Evolutionary conservation across 2,797 vertebrate species (phyloP).

Genomic region (Rhinogobio ventralis): DNA sequence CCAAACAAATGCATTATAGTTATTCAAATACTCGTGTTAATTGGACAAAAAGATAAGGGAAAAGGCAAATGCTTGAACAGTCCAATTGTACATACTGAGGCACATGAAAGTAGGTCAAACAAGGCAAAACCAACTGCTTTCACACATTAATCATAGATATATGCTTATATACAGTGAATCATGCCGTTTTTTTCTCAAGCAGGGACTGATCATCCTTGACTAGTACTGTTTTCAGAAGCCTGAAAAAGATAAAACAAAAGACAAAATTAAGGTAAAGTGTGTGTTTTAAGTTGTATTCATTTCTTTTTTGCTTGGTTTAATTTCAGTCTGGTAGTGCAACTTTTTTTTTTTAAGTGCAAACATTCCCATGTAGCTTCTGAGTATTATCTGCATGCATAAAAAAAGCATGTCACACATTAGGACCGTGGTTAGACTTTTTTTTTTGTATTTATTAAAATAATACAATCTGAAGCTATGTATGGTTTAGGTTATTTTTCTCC

Average conservation of each 20-base stretch:
- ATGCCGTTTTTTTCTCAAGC: not conserved
- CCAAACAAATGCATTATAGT: not conserved
- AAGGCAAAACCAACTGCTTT: not conserved
- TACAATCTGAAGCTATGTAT: not conserved
- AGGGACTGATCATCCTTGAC: conserved; percentile 67
- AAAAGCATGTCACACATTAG: not conserved
- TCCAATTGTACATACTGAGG: not conserved
- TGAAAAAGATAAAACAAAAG: conserved; percentile 59
- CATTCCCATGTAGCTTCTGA: not conserved
- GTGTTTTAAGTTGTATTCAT: not conserved
- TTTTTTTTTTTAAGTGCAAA: not conserved
- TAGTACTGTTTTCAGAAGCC: conserved; percentile 80
- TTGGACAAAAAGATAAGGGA: not conserved
- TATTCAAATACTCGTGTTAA: not conserved
- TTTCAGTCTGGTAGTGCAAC: not conserved
- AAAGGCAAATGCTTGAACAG: not conserved
- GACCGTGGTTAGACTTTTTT: not conserved
- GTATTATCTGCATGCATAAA: not conserved
- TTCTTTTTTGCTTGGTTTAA: not conserved
- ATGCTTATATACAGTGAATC: not conserved
- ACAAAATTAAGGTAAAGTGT: not conserved
- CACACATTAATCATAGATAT: not conserved
- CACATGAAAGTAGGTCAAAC: conserved; percentile 4
- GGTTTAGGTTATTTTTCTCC: not conserved
- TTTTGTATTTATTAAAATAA: not conserved